These are phyloP conservation scores for Aix galericulata DNA, from an alignment of 2,113 vertebrate species.

Conservation along the genomic window DNA sequence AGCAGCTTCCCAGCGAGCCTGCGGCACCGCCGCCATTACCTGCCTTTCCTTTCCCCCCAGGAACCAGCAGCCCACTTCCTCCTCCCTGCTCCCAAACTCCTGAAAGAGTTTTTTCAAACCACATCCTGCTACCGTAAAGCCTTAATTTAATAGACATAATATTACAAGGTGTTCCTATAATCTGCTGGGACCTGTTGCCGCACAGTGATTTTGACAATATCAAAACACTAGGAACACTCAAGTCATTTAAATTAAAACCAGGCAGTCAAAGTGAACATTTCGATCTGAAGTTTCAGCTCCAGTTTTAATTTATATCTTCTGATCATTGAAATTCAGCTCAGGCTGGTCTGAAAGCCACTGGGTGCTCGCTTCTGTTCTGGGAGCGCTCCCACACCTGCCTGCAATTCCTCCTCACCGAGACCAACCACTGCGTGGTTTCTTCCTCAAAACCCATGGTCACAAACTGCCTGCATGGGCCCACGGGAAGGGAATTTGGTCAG, in stretches of 20 bases:
- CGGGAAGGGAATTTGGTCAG: not conserved
- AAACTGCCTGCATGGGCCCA: fast-evolving
- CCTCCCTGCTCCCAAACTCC: not conserved
- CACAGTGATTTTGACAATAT: not conserved
- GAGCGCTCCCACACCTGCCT: not conserved
- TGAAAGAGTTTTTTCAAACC: not conserved
- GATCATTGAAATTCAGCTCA: not conserved
- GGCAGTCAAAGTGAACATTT: not conserved
- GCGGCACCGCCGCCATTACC: fast-evolving
- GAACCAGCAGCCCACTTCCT: not conserved
- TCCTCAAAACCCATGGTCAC: fast-evolving
- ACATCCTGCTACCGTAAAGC: not conserved
- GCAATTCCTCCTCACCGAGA: not conserved
- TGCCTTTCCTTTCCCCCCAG: not conserved
- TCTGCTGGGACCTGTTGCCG: not conserved
- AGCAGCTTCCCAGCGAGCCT: no score
- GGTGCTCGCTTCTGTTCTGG: not conserved
- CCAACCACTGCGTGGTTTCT: not conserved
- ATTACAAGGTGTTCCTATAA: not conserved
- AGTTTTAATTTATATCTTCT: not conserved
- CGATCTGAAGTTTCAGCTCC: not conserved
- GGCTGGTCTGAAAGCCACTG: not conserved
- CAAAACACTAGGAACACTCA: not conserved
- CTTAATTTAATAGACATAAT: not conserved
- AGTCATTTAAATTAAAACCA: not conserved